These are phyloP conservation scores for Cygnus buccinator DNA, from an alignment of 2,113 vertebrate genomes.

Conservation along the genomic window DNA sequence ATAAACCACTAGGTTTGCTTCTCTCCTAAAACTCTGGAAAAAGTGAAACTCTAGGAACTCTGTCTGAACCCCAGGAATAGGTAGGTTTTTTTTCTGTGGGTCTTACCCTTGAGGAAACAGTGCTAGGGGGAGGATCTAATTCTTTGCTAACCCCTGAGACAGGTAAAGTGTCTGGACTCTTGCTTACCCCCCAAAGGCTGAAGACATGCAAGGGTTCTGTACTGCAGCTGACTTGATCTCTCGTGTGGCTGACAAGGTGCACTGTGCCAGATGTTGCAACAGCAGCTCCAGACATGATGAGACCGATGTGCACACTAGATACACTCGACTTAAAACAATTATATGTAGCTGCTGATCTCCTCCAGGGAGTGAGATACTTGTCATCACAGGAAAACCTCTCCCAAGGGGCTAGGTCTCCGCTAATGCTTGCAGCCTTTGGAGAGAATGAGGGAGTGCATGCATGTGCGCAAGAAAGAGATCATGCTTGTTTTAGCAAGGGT, in stretches of 20 bases:
- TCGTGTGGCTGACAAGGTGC: background rate
- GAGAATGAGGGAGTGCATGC: accelerated
- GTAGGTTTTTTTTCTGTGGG: background rate
- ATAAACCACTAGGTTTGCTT: background rate
- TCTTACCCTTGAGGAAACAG: background rate
- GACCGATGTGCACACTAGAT: background rate
- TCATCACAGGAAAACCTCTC: background rate
- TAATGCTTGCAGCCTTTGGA: background rate
- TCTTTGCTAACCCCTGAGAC: background rate
- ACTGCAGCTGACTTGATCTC: background rate
- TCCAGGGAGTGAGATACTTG: background rate
- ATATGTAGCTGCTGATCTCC: background rate
- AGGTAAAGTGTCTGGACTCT: background rate
- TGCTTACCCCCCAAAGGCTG: background rate
- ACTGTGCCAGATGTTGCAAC: background rate
- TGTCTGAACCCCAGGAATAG: background rate
- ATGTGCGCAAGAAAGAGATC: accelerated
- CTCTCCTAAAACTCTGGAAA: background rate
- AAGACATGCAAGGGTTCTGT: background rate
- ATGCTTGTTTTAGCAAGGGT: background rate
- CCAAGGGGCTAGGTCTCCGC: background rate
- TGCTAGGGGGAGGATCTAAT: background rate
- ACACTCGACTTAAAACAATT: background rate
- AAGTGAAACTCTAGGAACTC: background rate
- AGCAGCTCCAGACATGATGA: background rate